Percentiles rank a stretch among this genome's conserved stretches.
These are phyloP conservation scores for Nannobrachium achirus DNA, from an alignment of 2,113 vertebrate genomes.

Conservation along the genomic window DNA sequence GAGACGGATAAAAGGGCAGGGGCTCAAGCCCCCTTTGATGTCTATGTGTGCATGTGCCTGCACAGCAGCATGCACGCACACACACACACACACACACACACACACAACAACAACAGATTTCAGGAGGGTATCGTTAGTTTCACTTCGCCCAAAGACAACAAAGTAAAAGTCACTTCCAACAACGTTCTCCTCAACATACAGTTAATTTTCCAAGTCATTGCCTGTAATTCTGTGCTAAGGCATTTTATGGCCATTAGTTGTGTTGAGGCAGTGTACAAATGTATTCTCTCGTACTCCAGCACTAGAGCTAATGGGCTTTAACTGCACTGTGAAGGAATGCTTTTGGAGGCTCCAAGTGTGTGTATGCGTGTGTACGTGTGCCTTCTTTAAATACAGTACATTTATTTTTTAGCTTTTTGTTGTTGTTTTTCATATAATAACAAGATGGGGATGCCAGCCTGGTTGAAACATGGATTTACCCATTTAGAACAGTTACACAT, in stretches of 20 bases:
- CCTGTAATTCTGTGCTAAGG: slow-evolving; percentile 7
- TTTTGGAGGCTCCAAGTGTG: slow-evolving; percentile 1
- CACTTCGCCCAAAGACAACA: neutral
- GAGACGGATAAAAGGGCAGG: too few species aligned
- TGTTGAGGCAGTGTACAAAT: neutral
- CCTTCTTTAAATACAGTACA: slow-evolving; percentile 51
- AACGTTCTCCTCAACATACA: too few species aligned
- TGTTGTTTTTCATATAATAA: slow-evolving; percentile 8
- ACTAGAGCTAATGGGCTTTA: slow-evolving; percentile 3
- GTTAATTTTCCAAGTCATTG: too few species aligned
- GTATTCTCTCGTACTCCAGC: neutral
- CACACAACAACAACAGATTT: slow-evolving; percentile 15
- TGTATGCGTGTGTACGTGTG: neutral
- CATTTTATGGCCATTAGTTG: slow-evolving; percentile 13
- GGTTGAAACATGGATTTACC: too few species aligned
- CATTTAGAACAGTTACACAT: too few species aligned
- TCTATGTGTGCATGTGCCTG: too few species aligned
- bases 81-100: neutral
- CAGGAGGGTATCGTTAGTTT: neutral
- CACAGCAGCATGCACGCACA: fast-evolving
- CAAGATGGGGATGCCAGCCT: neutral
- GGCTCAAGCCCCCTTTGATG: too few species aligned
- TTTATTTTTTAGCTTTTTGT: too few species aligned
- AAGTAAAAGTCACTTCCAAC: too few species aligned
- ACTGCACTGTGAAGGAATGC: slow-evolving; percentile 6